phyloP scores from a whole-genome alignment of 2,888 invertebrate genomes.

The Ophioninae sp. region DNA sequence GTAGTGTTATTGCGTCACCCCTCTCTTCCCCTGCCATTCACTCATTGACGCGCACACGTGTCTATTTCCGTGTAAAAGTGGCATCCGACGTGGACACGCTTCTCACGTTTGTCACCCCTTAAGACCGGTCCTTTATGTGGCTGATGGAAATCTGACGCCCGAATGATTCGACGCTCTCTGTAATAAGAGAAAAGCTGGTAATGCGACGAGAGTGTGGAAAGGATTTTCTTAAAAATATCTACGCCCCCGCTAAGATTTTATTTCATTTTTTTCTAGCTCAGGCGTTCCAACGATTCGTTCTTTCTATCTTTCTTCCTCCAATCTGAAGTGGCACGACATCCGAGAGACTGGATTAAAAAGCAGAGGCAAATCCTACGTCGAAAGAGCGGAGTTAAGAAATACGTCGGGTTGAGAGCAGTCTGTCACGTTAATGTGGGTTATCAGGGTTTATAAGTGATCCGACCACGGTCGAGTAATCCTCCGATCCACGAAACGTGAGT shows the following conservation, averaged over 20 bases:
- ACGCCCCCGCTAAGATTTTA: constrained; percentile 49
- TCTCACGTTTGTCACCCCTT: constrained; percentile 58
- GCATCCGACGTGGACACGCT: constrained; percentile 51
- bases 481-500: too few relatives aligned
- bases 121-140: constrained; percentile 26
- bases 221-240: constrained; percentile 44
- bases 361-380: neutral
- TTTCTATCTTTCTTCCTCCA: neutral
- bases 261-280: constrained; percentile 25
- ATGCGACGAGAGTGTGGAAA: constrained; percentile 49
- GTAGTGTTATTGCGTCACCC: constrained; percentile 42
- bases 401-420: too few relatives aligned
- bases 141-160: constrained; percentile 30
- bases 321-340: neutral
- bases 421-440: neutral
- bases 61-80: constrained; percentile 14
- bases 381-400: neutral
- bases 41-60: constrained; percentile 16
- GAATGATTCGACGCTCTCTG: constrained; percentile 37
- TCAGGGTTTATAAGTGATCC: too few relatives aligned
- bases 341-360: neutral
- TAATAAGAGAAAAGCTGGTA: constrained; percentile 56
- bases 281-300: constrained; percentile 22
- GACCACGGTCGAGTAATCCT: too few relatives aligned
- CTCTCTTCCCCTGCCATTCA: constrained; percentile 16